phyloP scores from a whole-genome alignment of 1,140 invertebrate species.

The Spodoptera frugiperda region DNA sequence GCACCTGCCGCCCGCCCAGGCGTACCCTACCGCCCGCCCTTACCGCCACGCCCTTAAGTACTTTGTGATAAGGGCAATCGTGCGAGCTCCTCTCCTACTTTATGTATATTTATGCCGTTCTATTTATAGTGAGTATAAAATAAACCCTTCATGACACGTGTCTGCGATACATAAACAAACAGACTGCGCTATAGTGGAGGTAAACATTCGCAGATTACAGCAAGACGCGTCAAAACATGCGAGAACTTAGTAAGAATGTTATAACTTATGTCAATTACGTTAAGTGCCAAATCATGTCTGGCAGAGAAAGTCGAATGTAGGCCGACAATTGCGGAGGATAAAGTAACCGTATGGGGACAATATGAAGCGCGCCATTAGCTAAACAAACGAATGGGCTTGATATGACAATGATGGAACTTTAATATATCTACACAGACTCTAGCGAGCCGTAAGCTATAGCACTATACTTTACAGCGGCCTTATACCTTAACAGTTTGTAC shows the following conservation, averaged over 20 bases:
- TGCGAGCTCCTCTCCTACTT: constrained; percentile 43
- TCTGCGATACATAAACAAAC: constrained; percentile 39
- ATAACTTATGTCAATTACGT: constrained; percentile 64
- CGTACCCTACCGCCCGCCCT: constrained; percentile 43
- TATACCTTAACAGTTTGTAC: too few species aligned
- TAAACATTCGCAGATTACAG: constrained; percentile 13
- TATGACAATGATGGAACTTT: neutral
- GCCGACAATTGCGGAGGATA: constrained; percentile 51
- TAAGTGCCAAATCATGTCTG: constrained; percentile 73
- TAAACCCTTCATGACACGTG: constrained; percentile 43
- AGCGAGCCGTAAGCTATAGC: too few species aligned
- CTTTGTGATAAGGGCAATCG: constrained; percentile 65
- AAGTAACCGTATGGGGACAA: constrained; percentile 27
- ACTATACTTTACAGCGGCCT: too few species aligned
- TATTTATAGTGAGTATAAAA: constrained; percentile 52
- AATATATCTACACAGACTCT: neutral
- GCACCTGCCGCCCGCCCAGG: constrained; percentile 69
- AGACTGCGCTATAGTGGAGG: constrained; percentile 23
- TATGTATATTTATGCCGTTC: constrained; percentile 54
- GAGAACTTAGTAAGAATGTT: constrained; percentile 30
- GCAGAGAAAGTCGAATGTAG: constrained; percentile 57
- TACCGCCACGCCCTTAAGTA: constrained; percentile 51
- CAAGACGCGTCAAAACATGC: constrained; percentile 14
- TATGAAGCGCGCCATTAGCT: constrained; percentile 40
- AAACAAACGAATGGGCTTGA: constrained; percentile 38